Base-by-base conservation (phyloP, 2,888 invertebrate genomes). In the Linyphia triangularis region DNA sequence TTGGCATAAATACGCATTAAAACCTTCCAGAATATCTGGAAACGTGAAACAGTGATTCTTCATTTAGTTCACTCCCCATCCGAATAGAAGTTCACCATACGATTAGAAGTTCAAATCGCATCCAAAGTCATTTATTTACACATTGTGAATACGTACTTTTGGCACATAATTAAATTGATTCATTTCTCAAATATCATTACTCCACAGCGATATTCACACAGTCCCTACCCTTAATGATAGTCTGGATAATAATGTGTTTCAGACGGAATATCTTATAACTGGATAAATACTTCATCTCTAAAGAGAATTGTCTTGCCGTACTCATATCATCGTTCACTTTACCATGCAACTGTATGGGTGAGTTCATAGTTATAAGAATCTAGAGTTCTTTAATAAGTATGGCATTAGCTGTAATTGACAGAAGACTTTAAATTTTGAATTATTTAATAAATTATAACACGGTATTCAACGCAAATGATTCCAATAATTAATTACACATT, bases 91-190 rank as follows among this genome's bases (percentile, higher is more conserved):
- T n/a, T 51, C n/a, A 51, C 13, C 51, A 51, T 51, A 13, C 51
- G 51, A 51, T 51, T 51, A n/a, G 16, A 13, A 51, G 51, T n/a
- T 51, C n/a, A 51, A 51, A 51, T 51, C 16, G 16, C 51, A 51
- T n/a, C n/a, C 51, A 51, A 51, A 51, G 51, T 51, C 51, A 51
- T 51, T 51, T 51, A 51, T 51, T 51, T 16, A 51, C 51, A 51
- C 51, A 51, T 24, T 63, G 28, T 67, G 19, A 33, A 67, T 67
- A 67, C 30, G 30, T 33, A 33, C 67, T 33, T 67, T 67, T 67
- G 67, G 67, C 67, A 67, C 67, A 33, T 67, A 67, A 67, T 67
- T 67, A 67, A 67, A 67, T 33, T 19, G 5, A 33, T 33, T 67
- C 19, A 33, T n/a, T 28, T 67, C 33, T 67, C 33, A n/a, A 16